phyloP scores from a whole-genome alignment of 1,140 invertebrate species.

The Homalodisca vitripennis region DNA sequence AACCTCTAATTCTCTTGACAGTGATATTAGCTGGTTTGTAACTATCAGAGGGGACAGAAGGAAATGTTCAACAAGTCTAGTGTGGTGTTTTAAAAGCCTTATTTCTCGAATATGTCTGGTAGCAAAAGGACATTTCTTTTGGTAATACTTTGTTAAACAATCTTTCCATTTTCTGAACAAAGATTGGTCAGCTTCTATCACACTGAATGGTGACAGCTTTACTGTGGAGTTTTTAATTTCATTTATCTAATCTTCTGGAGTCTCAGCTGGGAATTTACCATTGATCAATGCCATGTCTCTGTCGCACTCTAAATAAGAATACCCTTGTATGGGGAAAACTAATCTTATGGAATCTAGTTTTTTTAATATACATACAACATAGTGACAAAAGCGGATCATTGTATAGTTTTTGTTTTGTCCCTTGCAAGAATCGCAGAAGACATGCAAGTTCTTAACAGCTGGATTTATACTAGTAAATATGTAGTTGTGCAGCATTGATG shows the following conservation, averaged over 20 bases:
- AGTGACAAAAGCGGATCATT: constrained; percentile 33
- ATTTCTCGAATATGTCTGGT: too few species aligned
- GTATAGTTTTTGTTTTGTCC: constrained; percentile 27
- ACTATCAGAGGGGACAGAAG: too few species aligned
- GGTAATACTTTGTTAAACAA: too few species aligned
- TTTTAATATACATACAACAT: constrained; percentile 34
- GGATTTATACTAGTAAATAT: constrained; percentile 28
- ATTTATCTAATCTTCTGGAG: constrained; percentile 30
- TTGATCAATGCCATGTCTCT: constrained; percentile 31
- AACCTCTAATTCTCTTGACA: too few species aligned
- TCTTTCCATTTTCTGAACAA: constrained; percentile 32
- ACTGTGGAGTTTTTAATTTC: too few species aligned
- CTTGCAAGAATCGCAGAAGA: constrained; percentile 21
- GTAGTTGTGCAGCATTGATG: constrained; percentile 30
- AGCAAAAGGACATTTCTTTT: too few species aligned
- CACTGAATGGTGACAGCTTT: constrained; percentile 36
- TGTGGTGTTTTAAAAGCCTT: too few species aligned
- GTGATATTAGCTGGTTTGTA: too few species aligned
- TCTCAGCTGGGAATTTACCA: constrained; percentile 15
- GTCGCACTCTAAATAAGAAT: constrained; percentile 38
- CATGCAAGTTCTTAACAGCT: constrained; percentile 21
- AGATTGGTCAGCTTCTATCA: constrained; percentile 25
- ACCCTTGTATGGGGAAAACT: constrained; percentile 35
- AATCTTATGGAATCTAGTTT: too few species aligned
- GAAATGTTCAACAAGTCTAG: too few species aligned